Evolutionary conservation across 1,140 invertebrate species (phyloP).

Genomic region (Glossosoma conforme): DNA sequence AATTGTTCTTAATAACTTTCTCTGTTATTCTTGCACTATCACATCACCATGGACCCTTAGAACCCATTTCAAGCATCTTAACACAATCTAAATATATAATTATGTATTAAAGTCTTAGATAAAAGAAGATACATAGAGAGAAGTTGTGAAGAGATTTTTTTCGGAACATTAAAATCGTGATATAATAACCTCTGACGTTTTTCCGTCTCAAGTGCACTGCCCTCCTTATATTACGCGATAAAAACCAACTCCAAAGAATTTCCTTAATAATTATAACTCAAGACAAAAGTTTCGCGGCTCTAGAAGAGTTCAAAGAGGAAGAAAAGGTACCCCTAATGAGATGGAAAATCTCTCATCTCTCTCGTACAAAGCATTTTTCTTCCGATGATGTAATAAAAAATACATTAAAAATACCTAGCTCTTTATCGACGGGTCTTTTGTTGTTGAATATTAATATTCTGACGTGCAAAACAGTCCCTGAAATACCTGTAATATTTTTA

Average conservation of each 20-base stretch:
- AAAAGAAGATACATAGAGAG: too few species aligned
- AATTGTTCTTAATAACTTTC: too few species aligned
- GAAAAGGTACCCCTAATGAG: constrained; percentile 22
- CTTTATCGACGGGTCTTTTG: constrained; percentile 2
- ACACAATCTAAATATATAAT: too few species aligned
- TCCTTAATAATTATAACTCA: constrained; percentile 23
- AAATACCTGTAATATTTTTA: too few species aligned
- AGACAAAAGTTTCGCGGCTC: constrained; percentile 20
- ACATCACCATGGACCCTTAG: too few species aligned
- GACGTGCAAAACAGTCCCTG: constrained; percentile 11
- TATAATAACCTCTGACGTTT: too few species aligned
- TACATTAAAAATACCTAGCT: constrained; percentile 27
- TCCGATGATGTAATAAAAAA: constrained; percentile 22
- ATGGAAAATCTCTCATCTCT: constrained; percentile 11
- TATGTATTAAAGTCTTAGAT: too few species aligned
- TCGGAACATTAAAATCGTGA: too few species aligned
- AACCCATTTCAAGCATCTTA: too few species aligned
- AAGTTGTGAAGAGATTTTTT: too few species aligned
- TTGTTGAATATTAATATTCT: constrained; percentile 23
- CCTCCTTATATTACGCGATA: neutral
- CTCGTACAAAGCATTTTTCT: constrained; percentile 28
- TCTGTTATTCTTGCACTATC: too few species aligned
- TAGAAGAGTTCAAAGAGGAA: constrained; percentile 13
- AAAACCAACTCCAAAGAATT: constrained; percentile 13
- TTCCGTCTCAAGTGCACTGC: too few species aligned